Evolutionary conservation across 1,140 invertebrate genomes (phyloP).

Genomic region (Vanessa atalanta): DNA sequence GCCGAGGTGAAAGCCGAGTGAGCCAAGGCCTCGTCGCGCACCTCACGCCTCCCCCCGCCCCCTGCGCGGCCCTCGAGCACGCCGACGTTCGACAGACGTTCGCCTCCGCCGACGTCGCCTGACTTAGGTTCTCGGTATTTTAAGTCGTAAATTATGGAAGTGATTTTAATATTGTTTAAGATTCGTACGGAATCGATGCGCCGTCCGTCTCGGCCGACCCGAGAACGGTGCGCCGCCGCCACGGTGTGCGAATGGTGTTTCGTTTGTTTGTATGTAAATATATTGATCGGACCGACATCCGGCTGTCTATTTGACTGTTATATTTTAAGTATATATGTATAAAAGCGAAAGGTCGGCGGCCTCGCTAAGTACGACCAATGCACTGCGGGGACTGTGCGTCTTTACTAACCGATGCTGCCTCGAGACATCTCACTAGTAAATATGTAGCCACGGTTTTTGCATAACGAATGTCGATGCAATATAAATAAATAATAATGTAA

Average conservation of each 20-base stretch:
- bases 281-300: constrained; percentile 68
- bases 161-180: constrained; percentile 71
- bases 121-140: constrained; percentile 70
- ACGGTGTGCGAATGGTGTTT: constrained; percentile 47
- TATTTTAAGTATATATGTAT: constrained; percentile 73
- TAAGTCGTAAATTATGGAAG: constrained; percentile 78
- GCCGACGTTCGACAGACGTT: constrained; percentile 33
- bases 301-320: constrained; percentile 76
- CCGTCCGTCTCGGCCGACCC: constrained; percentile 28
- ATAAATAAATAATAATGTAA: constrained; percentile 75
- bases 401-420: constrained; percentile 63
- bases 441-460: constrained; percentile 75
- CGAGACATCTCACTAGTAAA: constrained; percentile 77
- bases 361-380: constrained; percentile 50
- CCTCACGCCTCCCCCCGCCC: constrained; percentile 17
- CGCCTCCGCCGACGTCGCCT: constrained; percentile 41
- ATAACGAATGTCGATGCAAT: constrained; percentile 72
- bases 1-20: constrained; percentile 65
- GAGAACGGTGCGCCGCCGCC: constrained; percentile 46
- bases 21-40: constrained; percentile 33
- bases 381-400: constrained; percentile 54
- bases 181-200: constrained; percentile 50
- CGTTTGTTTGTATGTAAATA: constrained; percentile 75
- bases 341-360: constrained; percentile 65
- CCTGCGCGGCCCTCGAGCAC: constrained; percentile 33